Evolutionary conservation across 2,888 invertebrate genomes (phyloP).

Genomic region (Cyaniris semiargus): DNA sequence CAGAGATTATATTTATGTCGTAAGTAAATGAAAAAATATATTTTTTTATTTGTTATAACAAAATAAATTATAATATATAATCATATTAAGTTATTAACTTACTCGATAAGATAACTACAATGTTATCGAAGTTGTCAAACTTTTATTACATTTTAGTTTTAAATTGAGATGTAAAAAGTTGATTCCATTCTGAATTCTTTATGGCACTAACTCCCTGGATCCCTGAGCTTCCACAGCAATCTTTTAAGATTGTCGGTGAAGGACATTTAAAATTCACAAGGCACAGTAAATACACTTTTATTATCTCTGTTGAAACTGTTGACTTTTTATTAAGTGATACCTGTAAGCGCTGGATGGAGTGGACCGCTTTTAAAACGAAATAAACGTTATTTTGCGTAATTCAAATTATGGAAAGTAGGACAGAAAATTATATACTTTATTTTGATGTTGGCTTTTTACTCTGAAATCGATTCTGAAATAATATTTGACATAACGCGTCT

Average conservation of each 20-base stretch:
- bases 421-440: neutral
- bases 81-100: neutral
- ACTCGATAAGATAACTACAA: neutral
- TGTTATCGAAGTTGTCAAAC: neutral
- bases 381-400: neutral
- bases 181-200: conserved; percentile 12
- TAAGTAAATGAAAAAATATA: no score
- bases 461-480: no score
- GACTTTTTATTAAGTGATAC: neutral
- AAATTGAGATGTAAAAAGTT: conserved; percentile 18
- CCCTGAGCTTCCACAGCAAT: conserved; percentile 7
- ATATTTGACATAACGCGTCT: no score
- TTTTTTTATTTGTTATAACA: neutral
- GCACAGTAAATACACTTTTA: neutral
- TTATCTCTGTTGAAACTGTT: neutral
- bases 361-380: neutral
- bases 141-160: conserved; percentile 11
- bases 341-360: neutral
- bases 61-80: neutral
- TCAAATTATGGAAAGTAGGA: neutral
- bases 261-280: conserved; percentile 21
- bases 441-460: no score
- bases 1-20: no score
- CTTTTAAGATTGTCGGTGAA: conserved; percentile 28
- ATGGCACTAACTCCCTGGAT: conserved; percentile 6